Evolutionary conservation across 1,140 invertebrate genomes (phyloP).

Genomic region (Drepana arcuata): DNA sequence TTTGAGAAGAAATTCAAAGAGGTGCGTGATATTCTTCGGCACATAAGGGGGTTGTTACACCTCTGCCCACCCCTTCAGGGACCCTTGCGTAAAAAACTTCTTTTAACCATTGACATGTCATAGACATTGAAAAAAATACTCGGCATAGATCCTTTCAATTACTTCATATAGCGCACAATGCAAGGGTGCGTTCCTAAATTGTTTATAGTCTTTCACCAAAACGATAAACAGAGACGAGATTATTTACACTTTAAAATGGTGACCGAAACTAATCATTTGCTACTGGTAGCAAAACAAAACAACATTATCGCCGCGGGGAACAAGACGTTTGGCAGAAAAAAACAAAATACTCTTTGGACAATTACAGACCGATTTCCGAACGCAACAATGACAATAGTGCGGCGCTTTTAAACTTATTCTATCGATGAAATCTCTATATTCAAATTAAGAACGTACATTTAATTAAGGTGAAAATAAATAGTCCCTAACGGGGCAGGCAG

Average conservation of each 20-base stretch:
- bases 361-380: slow-evolving; percentile 33
- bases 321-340: slow-evolving; percentile 25
- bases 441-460: too few species aligned
- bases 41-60: too few species aligned
- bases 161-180: too few species aligned
- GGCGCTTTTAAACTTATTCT: background rate
- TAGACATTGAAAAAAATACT: too few species aligned
- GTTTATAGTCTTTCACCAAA: slow-evolving; percentile 25
- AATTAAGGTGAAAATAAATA: too few species aligned
- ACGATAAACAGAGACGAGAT: slow-evolving; percentile 32
- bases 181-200: slow-evolving; percentile 22
- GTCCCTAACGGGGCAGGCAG: too few species aligned
- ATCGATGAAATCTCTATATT: slow-evolving; percentile 3
- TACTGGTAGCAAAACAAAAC: slow-evolving; percentile 47
- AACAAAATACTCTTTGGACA: slow-evolving; percentile 45
- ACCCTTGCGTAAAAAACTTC: too few species aligned
- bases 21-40: too few species aligned
- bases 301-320: slow-evolving; percentile 25
- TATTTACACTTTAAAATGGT: slow-evolving; percentile 51
- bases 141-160: too few species aligned
- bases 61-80: too few species aligned
- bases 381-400: slow-evolving; percentile 35
- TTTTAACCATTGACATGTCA: too few species aligned
- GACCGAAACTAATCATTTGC: slow-evolving; percentile 64
- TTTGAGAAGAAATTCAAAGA: too few species aligned